Base-by-base conservation (phyloP, 2,797 vertebrate species). In the Salarias fasciatus region DNA sequence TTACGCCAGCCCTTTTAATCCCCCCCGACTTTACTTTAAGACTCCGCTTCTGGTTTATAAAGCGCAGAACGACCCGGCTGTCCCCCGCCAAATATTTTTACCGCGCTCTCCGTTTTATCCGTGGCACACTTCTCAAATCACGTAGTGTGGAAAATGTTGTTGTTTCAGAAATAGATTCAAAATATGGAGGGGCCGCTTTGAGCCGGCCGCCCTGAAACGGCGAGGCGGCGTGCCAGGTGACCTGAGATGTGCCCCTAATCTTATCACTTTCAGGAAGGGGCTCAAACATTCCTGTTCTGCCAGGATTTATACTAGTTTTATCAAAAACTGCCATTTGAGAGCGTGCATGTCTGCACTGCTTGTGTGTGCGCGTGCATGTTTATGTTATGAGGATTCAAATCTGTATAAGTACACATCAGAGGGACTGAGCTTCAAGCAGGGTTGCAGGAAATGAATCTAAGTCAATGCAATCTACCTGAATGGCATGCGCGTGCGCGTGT, bases 261-360 rank as follows among this genome's bases (percentile, higher is more conserved):
- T 82, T 84, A 84, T 88, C 80, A 75, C 60, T 79, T 80, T 84
- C 71, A 80, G 77, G 74, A 80, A 69, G 46, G 42, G 77, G 63
- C 70, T 75, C 70, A 77, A 67, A 86, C 58, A 78, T 72, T 75
- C 41, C 51, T 74, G 79, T 53, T 70, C 68, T 83, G 78, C 74
- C 62, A 76, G 69, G 61, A 61, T 70, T 74, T 84, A 86, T 86
- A 84, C 86, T 82, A 79, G 68, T 75, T 83, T 75, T 80, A 84
- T 80, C 79, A 72, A 82, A 80, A 82, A 77, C 75, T 41, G 18
- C 18, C 18, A 3, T 29, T 44, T 54, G 61, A 61, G 36, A 49
- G 45, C 4, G 11, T 6, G 37, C 53, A 54, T 56, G 41, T 61
- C 43, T 58, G 8, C 31, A n/a, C 18, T 24, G 18, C 24, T 18